Percentiles rank a stretch among this genome's conserved stretches.
Conservation (phyloP, 2,888 invertebrate species). For the Odontothrips loti region DNA sequence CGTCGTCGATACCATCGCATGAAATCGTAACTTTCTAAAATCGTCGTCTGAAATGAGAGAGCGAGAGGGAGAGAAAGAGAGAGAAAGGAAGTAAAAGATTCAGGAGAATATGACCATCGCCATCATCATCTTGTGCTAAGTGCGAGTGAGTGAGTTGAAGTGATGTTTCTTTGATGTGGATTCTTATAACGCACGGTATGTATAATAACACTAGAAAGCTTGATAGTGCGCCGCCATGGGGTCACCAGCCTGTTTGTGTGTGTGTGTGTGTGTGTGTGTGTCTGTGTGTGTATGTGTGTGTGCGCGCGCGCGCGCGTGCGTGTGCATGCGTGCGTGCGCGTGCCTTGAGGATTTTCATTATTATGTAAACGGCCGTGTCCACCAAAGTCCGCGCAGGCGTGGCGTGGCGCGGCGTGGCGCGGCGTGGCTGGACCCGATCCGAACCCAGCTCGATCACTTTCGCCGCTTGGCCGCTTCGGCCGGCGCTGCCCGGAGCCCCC, state of each 20-base stretch:
- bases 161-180: background rate
- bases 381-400: background rate
- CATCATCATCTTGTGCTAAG: background rate
- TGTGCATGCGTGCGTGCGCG: no score
- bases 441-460: background rate
- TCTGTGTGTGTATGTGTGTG: no score
- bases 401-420: background rate
- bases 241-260: no score
- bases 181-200: background rate
- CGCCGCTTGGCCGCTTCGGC: conserved; percentile 1
- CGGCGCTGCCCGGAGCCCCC: background rate
- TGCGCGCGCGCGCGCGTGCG: no score
- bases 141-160: background rate
- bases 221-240: background rate
- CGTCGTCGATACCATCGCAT: background rate
- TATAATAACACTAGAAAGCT: no score
- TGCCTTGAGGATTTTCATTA: conserved; percentile 7
- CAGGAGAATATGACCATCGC: no score
- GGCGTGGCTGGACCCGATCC: background rate
- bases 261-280: no score
- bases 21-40: background rate
- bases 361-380: conserved; percentile 9
- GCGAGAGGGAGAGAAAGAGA: no score
- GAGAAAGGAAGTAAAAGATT: no score
- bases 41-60: no score